Base-by-base conservation (phyloP, 30 jellyfish, hydroid and myxozoan genomes). In the Aurelia sp. region DNA sequence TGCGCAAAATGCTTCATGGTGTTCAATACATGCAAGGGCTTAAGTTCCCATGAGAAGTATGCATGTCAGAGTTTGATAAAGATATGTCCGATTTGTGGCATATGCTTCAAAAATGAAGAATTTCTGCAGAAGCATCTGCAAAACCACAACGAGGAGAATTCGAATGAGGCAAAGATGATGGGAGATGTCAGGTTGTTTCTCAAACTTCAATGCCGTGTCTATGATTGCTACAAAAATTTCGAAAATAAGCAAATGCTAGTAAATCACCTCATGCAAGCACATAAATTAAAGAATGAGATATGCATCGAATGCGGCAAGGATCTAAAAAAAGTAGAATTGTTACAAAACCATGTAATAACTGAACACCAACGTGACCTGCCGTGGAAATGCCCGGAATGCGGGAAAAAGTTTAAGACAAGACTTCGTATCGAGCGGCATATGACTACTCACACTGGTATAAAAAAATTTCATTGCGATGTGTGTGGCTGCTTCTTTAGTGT, bases 1-100 rank as follows among this genome's bases (percentile, higher is more conserved):
- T 76, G 86, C 33, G n/a, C 64, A 47, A 57, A 44, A 33, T 76
- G 86, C 40, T 76, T 66, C 22, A 22, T 33, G 17, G 86, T 76
- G 13, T 59, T 76, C n/a, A 20, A 66, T 18, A 27, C 48, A 30
- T 35, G 66, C 23, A 3, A 8, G 18, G 41, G 22, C 16, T 60
- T 76, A n/a, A 62, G 74, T 44, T 6, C 18, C 20, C 86, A 76
- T 51, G 65, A 74, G 27, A 55, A 16, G 50, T 13, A 60, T 55
- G 11, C 61, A 51, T 74, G 85, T 48, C 23, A 13, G 16, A 17
- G 74, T 21, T 17, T 30, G 48, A 21, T 21, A 13, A 17, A 17
- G 31, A 4, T 20, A 21, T 74, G 85, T 22, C 21, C 19, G 4
- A n/a, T 55, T 13, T 74, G 85, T 30, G 85, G 69, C 48, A 18